Evolutionary conservation across 2,797 vertebrate genomes (phyloP).

Genomic region (Cryptoblepharus egeriae): DNA sequence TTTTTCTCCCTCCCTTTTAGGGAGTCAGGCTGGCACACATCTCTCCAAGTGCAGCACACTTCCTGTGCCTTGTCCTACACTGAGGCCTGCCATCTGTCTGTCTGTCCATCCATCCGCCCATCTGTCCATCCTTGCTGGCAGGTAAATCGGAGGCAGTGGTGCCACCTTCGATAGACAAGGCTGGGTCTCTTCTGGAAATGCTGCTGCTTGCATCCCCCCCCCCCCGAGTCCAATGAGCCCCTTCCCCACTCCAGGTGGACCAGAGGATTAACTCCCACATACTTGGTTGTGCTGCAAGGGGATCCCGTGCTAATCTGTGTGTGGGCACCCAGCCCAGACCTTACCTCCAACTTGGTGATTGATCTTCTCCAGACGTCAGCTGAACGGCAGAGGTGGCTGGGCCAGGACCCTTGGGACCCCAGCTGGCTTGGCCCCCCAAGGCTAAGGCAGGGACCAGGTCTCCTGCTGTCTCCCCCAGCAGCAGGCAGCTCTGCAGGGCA

Average conservation of each 20-base stretch:
- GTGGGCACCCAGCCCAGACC: slow-evolving; percentile 10
- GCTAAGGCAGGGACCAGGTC: background rate
- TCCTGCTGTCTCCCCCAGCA: background rate
- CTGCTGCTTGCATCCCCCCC: too few relatives aligned
- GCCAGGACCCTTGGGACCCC: background rate
- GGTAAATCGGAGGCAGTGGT: background rate
- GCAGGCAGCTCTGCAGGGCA: slow-evolving; percentile 1
- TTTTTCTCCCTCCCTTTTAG: too few relatives aligned
- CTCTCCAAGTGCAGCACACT: too few relatives aligned
- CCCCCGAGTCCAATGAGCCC: background rate
- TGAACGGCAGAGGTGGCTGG: background rate
- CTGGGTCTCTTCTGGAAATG: background rate
- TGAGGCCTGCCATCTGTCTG: too few relatives aligned
- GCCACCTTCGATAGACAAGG: background rate
- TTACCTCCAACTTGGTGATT: background rate
- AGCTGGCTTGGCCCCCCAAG: background rate
- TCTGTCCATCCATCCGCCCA: too few relatives aligned
- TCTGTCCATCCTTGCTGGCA: too few relatives aligned
- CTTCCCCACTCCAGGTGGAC: background rate
- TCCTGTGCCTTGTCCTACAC: background rate
- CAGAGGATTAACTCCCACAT: slow-evolving; percentile 9
- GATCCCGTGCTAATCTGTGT: slow-evolving; percentile 5
- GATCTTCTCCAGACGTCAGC: background rate
- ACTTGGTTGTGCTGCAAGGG: background rate
- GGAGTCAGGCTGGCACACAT: too few relatives aligned